Evolutionary conservation across 2,888 invertebrate species (phyloP).

Genomic region (Diarsia dahlii): DNA sequence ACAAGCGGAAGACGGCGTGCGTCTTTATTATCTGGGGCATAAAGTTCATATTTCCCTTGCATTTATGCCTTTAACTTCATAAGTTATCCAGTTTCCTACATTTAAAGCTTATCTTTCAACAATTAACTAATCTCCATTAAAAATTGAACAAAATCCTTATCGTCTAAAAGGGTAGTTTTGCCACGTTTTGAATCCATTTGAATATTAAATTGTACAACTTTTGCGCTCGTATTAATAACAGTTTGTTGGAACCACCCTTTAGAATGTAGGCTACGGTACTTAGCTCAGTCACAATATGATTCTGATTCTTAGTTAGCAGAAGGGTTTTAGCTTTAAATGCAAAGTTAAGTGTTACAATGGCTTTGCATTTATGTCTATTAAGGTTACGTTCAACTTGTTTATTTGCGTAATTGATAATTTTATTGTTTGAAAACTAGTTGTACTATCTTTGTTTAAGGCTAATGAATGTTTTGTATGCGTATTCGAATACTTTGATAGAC

Average conservation of each 20-base stretch:
- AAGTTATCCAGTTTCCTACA: conserved; percentile 13
- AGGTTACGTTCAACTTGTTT: background rate
- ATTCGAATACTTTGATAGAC: background rate
- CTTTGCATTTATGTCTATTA: background rate
- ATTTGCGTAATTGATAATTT: background rate
- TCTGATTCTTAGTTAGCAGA: conserved; percentile 15
- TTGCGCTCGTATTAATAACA: conserved; percentile 49
- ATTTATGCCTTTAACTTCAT: background rate
- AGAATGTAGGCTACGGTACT: conserved; percentile 34
- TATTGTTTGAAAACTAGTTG: background rate
- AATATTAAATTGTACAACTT: conserved; percentile 56
- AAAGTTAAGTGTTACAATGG: conserved; percentile 13
- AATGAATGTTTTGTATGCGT: background rate
- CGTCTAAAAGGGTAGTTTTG: conserved; percentile 47
- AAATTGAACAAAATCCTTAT: conserved; percentile 47
- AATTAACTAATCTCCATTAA: conserved; percentile 45
- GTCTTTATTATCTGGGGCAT: background rate
- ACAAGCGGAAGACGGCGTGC: conserved; percentile 26
- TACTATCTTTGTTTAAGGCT: background rate
- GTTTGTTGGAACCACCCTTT: conserved; percentile 39
- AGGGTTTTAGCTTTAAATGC: conserved; percentile 22
- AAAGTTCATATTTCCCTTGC: background rate
- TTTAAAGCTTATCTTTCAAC: conserved; percentile 18
- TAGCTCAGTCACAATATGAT: conserved; percentile 20
- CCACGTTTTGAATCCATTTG: conserved; percentile 42